Evolutionary conservation across 37 sponge, comb jelly and placozoan species (phyloP).

Genomic region (Beroe ovata): DNA sequence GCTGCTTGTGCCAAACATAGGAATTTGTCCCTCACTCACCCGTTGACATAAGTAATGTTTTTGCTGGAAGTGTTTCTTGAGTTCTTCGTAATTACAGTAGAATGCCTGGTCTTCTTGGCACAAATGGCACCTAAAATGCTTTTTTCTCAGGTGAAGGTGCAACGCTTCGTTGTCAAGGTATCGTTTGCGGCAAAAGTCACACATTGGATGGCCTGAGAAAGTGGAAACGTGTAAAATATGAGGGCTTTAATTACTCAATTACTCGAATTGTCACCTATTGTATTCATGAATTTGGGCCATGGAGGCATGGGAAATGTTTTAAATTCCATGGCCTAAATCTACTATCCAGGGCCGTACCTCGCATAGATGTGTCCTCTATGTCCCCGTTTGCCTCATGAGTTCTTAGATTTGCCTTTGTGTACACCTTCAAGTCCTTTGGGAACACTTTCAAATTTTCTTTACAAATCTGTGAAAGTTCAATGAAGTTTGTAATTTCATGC

Average conservation of each 20-base stretch:
- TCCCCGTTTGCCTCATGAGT: background rate
- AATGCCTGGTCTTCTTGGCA: conserved; percentile 2
- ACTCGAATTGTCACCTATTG: no score
- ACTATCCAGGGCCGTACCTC: background rate
- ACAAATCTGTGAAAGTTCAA: conserved; percentile 29
- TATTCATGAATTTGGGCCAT: no score
- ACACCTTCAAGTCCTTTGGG: conserved; percentile 25
- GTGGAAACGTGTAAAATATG: no score
- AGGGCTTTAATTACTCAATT: no score
- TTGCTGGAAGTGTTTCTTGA: background rate
- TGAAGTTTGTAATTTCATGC: background rate
- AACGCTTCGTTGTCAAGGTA: conserved; percentile 48
- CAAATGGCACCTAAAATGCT: conserved; percentile 56
- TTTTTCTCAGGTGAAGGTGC: conserved; percentile 50
- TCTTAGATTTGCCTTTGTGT: background rate
- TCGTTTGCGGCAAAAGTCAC: conserved; percentile 48
- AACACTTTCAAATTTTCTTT: conserved; percentile 50
- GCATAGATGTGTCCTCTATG: conserved; percentile 1
- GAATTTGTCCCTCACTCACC: no score
- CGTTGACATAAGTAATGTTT: conserved; percentile 40
- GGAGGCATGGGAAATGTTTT: no score
- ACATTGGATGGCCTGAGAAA: conserved; percentile 39
- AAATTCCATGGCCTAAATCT: no score
- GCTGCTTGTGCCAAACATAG: no score
- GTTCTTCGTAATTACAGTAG: conserved; percentile 31